Evolutionary conservation across 2,888 invertebrate genomes (phyloP).

Genomic region (Pollenia griseotomentosa): DNA sequence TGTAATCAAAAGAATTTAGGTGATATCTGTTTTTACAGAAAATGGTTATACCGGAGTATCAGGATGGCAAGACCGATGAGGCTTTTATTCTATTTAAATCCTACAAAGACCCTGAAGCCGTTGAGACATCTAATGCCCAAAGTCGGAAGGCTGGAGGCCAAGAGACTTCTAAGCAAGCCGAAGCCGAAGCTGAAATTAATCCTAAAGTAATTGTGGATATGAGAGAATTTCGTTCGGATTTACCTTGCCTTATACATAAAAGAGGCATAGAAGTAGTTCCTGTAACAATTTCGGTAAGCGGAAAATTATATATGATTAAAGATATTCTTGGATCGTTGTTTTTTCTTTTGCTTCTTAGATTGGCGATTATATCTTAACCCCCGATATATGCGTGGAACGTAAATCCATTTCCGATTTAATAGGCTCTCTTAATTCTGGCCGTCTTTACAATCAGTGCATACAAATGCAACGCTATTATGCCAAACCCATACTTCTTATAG

Average conservation of each 20-base stretch:
- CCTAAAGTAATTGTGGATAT: constrained; percentile 95
- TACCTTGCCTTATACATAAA: constrained; percentile 96
- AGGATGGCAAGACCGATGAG: constrained; percentile 92
- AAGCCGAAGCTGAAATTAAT: constrained; percentile 89
- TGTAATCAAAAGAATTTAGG: background rate
- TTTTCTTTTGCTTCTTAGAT: constrained; percentile 86
- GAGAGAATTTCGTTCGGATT: constrained; percentile 98
- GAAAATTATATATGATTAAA: background rate
- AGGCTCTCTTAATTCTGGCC: constrained; percentile 96
- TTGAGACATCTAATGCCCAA: constrained; percentile 86
- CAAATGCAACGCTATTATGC: constrained; percentile 96
- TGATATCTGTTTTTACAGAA: constrained; percentile 83
- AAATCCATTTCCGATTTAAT: constrained; percentile 98
- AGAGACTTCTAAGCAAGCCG: constrained; percentile 85
- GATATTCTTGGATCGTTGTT: background rate
- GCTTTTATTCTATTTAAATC: constrained; percentile 84
- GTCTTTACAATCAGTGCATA: constrained; percentile 97
- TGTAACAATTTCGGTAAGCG: constrained; percentile 89
- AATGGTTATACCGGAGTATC: constrained; percentile 94
- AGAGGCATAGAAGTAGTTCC: constrained; percentile 96
- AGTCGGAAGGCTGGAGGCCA: constrained; percentile 85
- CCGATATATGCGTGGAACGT: constrained; percentile 98
- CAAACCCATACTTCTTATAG: constrained; percentile 95
- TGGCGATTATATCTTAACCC: constrained; percentile 98
- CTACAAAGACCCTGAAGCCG: constrained; percentile 78